phyloP scores from a whole-genome alignment of 2,797 vertebrate species.

The Gymnocypris eckloni region DNA sequence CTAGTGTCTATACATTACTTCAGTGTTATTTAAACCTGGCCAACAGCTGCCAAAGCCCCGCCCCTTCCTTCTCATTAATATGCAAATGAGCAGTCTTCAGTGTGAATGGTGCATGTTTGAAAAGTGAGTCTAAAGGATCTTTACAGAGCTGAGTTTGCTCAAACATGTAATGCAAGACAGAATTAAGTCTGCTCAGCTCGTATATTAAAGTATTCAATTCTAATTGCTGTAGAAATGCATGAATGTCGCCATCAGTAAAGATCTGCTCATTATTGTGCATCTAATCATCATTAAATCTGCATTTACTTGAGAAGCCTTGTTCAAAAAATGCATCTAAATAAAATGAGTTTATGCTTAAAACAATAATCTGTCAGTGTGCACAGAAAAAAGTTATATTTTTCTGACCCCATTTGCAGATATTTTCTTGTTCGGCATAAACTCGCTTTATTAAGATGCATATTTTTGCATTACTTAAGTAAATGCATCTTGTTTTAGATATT shows the following conservation, averaged over 20 bases:
- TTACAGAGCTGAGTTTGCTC: neutral
- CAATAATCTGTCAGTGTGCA: neutral
- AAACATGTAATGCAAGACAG: too few species aligned
- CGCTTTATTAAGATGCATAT: neutral
- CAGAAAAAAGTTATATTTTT: neutral
- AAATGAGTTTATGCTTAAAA: neutral
- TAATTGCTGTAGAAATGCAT: neutral
- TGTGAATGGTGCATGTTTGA: slow-evolving; percentile 62
- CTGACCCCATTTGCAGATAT: neutral
- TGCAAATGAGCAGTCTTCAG: slow-evolving; percentile 92
- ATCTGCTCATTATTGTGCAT: too few species aligned
- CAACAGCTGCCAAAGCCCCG: neutral
- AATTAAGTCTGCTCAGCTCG: neutral
- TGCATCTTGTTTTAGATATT: neutral
- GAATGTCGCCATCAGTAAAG: neutral
- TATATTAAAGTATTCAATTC: neutral
- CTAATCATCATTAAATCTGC: too few species aligned
- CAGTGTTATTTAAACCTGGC: slow-evolving; percentile 58
- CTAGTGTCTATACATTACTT: neutral
- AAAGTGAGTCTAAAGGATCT: neutral
- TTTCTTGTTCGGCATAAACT: neutral
- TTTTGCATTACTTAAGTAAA: neutral
- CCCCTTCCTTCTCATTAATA: slow-evolving; percentile 91
- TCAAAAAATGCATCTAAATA: too few species aligned
- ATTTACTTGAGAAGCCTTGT: neutral